Evolutionary conservation across 2,113 vertebrate species (phyloP).

Genomic region (Plotosus lineatus): DNA sequence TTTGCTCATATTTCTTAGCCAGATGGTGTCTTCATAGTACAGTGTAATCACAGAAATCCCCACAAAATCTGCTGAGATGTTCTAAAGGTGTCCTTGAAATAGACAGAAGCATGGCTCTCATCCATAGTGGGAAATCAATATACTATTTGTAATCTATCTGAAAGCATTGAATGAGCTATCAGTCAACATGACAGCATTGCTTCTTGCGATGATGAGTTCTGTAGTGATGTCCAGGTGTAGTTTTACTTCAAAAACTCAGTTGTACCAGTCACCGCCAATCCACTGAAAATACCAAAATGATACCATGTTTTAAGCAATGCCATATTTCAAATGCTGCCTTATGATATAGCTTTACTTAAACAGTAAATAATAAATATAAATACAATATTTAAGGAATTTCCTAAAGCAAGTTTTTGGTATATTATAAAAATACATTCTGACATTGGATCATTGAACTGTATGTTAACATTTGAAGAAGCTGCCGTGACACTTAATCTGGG

Average conservation of each 20-base stretch:
- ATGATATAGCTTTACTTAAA: not conserved
- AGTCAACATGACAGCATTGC: not conserved
- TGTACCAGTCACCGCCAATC: not conserved
- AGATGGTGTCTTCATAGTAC: constrained; percentile 36
- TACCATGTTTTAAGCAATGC: not conserved
- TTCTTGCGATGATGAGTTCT: not conserved
- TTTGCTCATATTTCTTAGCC: constrained; percentile 34
- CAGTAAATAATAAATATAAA: not conserved
- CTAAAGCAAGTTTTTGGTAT: not conserved
- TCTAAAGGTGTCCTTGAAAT: not conserved
- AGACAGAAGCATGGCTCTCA: not conserved
- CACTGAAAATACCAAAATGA: not conserved
- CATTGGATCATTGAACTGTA: not conserved
- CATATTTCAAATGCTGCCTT: not conserved
- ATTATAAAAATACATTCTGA: not conserved
- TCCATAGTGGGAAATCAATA: not conserved
- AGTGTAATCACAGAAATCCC: constrained; percentile 19
- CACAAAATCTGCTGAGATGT: constrained; percentile 8
- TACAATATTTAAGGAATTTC: not conserved
- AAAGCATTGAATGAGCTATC: not conserved
- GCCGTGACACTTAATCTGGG: not conserved
- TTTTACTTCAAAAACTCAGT: not conserved
- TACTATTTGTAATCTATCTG: not conserved
- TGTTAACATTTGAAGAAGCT: not conserved
- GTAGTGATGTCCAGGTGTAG: not conserved